Evolutionary conservation across 64 coral and sea anemone species (phyloP).

Genomic region (Dendrophyllia cribrosa): DNA sequence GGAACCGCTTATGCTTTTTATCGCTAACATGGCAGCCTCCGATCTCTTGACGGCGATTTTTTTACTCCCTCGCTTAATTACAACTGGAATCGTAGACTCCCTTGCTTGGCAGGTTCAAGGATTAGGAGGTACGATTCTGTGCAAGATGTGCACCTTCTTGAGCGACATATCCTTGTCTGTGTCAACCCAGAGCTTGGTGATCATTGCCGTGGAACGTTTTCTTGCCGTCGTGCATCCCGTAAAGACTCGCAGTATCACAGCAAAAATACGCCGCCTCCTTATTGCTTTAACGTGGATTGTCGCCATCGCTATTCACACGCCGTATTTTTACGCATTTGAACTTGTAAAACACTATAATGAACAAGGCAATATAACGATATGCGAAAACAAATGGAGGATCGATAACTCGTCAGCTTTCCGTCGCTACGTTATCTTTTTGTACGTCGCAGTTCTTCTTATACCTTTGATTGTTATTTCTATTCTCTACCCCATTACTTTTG

Average conservation of each 20-base stretch:
- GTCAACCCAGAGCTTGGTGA: constrained; percentile 62
- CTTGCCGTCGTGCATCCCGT: constrained; percentile 69
- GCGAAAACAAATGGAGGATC: neutral
- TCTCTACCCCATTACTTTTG: neutral
- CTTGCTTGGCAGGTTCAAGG: constrained; percentile 43
- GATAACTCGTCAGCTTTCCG: neutral
- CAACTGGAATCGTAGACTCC: neutral
- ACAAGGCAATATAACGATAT: neutral
- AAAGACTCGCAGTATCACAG: constrained; percentile 39
- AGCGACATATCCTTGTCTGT: constrained; percentile 68
- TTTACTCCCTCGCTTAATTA: constrained; percentile 58
- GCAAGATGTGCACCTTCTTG: constrained; percentile 51
- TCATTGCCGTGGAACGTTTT: constrained; percentile 76
- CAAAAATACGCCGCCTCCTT: neutral
- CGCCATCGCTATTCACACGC: constrained; percentile 33
- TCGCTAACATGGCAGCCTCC: constrained; percentile 80
- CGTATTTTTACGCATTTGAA: constrained; percentile 30
- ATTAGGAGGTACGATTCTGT: constrained; percentile 20
- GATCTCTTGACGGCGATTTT: constrained; percentile 57
- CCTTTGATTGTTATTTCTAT: neutral
- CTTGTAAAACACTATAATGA: constrained; percentile 5
- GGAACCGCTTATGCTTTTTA: constrained; percentile 50
- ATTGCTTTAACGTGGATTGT: constrained; percentile 43
- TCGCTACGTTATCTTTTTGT: neutral
- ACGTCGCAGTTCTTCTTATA: neutral